These are phyloP conservation scores for Lordiphosa mommai DNA, from an alignment of 1,140 invertebrate genomes.

Conservation along the genomic window DNA sequence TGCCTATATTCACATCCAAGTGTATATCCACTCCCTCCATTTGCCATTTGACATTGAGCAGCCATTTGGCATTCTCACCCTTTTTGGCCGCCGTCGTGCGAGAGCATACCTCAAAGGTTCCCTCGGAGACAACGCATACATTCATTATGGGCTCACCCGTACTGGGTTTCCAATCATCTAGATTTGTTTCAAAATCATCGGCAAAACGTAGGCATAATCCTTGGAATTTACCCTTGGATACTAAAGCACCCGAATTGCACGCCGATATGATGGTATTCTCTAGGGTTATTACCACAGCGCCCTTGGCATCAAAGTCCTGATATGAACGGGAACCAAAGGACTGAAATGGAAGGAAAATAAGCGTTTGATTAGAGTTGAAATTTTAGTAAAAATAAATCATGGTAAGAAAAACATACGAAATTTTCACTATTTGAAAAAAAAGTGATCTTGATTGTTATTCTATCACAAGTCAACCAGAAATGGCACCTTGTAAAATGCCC, in stretches of 20 bases:
- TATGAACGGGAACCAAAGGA: constrained; percentile 85
- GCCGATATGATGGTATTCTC: constrained; percentile 96
- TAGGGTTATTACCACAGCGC: constrained; percentile 95
- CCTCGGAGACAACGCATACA: constrained; percentile 97
- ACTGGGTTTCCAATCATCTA: constrained; percentile 98
- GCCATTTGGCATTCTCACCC: constrained; percentile 97
- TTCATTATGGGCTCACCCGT: constrained; percentile 94
- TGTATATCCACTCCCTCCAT: constrained; percentile 99
- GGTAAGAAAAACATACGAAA: no score
- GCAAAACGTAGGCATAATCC: constrained; percentile 96
- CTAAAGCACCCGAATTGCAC: constrained; percentile 90
- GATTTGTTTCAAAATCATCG: constrained; percentile 96
- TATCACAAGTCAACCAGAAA: no score
- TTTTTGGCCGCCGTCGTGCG: constrained; percentile 91
- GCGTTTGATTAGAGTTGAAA: no score
- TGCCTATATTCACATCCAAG: constrained; percentile 96
- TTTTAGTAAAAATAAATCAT: no score
- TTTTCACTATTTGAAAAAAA: no score
- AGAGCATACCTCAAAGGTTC: constrained; percentile 98
- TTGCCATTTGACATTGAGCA: constrained; percentile 98
- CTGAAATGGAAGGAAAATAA: constrained; percentile 15
- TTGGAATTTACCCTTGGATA: constrained; percentile 88
- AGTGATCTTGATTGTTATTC: no score
- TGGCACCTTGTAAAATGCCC: no score
- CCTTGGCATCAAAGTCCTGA: constrained; percentile 90